Percentiles rank a stretch among this genome's conserved stretches.
These are phyloP conservation scores for Atta cephalotes DNA, from an alignment of 1,140 invertebrate species.

Conservation along the genomic window DNA sequence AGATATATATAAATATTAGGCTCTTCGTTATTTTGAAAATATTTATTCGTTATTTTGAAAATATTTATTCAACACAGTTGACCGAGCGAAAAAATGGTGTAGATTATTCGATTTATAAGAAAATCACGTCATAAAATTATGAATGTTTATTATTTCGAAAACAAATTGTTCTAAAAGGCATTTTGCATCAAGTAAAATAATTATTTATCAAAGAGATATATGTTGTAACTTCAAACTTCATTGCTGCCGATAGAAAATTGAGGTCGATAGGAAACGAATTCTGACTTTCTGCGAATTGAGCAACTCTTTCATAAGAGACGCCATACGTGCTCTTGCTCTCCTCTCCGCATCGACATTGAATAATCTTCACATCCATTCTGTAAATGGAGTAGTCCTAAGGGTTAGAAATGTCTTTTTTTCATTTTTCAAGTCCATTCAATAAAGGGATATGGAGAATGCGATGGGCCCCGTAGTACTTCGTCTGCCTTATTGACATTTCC, in stretches of 20 bases:
- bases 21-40: neutral
- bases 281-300: conserved; percentile 41
- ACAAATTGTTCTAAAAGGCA: neutral
- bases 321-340: neutral
- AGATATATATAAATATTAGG: neutral
- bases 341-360: conserved; percentile 45
- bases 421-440: conserved; percentile 59
- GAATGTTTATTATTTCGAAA: neutral
- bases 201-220: neutral
- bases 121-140: neutral
- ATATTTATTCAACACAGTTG: neutral
- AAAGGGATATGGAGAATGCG: conserved; percentile 55
- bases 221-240: neutral
- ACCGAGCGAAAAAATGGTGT: neutral
- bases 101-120: neutral
- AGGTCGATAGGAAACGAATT: conserved; percentile 45
- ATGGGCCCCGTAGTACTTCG: conserved; percentile 35
- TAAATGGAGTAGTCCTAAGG: conserved; percentile 58
- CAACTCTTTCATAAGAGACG: conserved; percentile 41
- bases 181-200: neutral
- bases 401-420: conserved; percentile 51
- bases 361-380: conserved; percentile 61
- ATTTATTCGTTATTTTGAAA: neutral
- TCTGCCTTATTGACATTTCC: conserved; percentile 62
- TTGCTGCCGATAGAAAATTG: neutral